Conservation (phyloP, 2,113 vertebrate genomes). For the Hypanus sabinus region DNA sequence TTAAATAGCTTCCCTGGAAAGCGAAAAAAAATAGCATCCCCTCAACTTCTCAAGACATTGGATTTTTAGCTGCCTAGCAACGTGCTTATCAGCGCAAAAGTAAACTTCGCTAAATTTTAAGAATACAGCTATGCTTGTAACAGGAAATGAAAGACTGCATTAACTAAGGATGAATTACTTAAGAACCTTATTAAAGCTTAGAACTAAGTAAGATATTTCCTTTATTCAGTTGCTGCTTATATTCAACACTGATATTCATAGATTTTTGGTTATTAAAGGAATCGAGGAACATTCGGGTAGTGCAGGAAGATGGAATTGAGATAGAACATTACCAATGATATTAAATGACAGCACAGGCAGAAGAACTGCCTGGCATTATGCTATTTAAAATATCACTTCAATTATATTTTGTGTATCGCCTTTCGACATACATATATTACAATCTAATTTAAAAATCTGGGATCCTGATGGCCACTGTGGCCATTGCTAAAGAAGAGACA, state of each 20-base stretch:
- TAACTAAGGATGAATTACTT: constrained; percentile 33
- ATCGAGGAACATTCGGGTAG: too few species aligned
- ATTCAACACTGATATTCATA: too few species aligned
- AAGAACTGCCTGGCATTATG: too few species aligned
- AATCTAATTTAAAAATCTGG: not conserved
- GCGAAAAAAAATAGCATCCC: not conserved
- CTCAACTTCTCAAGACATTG: not conserved
- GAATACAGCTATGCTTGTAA: not conserved
- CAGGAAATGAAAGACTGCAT: constrained; percentile 35
- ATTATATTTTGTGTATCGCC: not conserved
- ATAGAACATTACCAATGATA: too few species aligned
- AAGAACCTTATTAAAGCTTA: constrained; percentile 23
- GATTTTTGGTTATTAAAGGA: too few species aligned
- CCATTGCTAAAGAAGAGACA: not conserved
- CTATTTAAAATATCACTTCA: not conserved
- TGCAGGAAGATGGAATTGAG: too few species aligned
- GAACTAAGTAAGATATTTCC: constrained; percentile 23
- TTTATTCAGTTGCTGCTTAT: not conserved
- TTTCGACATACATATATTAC: not conserved
- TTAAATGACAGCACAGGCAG: too few species aligned
- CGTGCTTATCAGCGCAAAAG: constrained; percentile 38
- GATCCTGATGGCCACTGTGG: too few species aligned
- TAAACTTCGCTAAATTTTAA: constrained; percentile 20
- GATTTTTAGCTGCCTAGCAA: constrained; percentile 47
- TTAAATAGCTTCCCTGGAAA: constrained; percentile 5